These are phyloP conservation scores for Oceanodroma leucorhoa DNA, from an alignment of 2,797 vertebrate species.

Conservation along the genomic window DNA sequence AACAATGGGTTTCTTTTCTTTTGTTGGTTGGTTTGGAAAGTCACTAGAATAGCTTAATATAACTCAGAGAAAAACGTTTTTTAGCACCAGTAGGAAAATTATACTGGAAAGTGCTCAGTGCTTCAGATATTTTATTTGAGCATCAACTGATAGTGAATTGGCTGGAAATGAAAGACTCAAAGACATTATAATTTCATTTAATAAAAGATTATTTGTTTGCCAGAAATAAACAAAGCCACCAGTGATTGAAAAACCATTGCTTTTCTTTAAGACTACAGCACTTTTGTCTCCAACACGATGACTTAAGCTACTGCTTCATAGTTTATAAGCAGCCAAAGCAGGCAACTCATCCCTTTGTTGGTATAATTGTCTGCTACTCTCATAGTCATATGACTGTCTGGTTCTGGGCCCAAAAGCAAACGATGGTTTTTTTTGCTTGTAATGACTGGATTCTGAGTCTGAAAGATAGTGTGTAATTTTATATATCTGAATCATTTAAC, in stretches of 20 bases:
- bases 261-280: not conserved
- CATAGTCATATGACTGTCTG: not conserved
- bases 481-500: not conserved
- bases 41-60: not conserved
- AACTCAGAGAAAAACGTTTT: not conserved
- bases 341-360: not conserved
- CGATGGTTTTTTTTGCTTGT: not conserved
- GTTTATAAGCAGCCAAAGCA: not conserved
- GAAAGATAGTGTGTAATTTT: not conserved
- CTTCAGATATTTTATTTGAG: not conserved
- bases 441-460: not conserved
- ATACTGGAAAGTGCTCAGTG: not conserved
- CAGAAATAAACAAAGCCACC: not conserved
- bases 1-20: not conserved
- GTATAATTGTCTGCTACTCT: not conserved
- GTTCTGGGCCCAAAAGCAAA: not conserved
- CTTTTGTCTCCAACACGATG: not conserved
- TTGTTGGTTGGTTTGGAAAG: not conserved
- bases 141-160: not conserved
- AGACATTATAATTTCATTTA: not conserved
- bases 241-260: accelerated
- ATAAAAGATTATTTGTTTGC: not conserved
- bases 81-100: not conserved
- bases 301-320: not conserved
- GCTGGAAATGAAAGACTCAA: not conserved